Base-by-base conservation (phyloP, 2,113 vertebrate genomes). In the Odocoileus hemionus region DNA sequence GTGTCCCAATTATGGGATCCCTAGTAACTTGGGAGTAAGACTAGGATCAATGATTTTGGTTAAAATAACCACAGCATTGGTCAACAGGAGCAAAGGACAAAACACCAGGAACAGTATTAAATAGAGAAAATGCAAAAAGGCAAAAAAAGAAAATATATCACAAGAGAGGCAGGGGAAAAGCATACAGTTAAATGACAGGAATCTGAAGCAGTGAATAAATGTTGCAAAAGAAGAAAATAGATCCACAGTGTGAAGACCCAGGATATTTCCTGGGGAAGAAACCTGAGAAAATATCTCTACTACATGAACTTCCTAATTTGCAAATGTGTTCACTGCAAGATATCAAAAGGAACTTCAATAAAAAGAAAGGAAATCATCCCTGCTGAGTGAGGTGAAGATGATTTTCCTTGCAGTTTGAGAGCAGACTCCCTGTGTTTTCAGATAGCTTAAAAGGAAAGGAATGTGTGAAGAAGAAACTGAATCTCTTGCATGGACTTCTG, bases 401-500 rank as follows among this genome's bases (percentile, higher is more conserved):
- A 36, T 36, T 83, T 83, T 83, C 50, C 55, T 83, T 55, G 33
- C 33, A 83, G 21, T 83, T 54, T n/a, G 33, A 52, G 80, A 55
- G 80, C 33, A 55, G 80, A 36, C 50, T 83, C 79, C 28, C 8
- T 55, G 11, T 26, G 21, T 54, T 83, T 55, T 54, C 50, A 98
- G 98, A 99, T 94, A 99, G 98, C 7, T 96, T 98, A 96, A 99
- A 99, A 50, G 99, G 99, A 93, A 99, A 99, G 99, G 99, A 99
- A 91, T 99, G 99, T 21, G 98, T 99, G 78, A 99, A 99, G 96
- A 99, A 99, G 98, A 99, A 99, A 98, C 98, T 99, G 64, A 99
- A 96, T 97, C 99, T 99, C 96, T 98, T 99, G 98, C 99, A 99
- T 64, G 99, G 99, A 82, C 99, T 99, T 98, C 99, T 99, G 90